Evolutionary conservation across 2,113 vertebrate species (phyloP).

Genomic region (Microtus ochrogaster): DNA sequence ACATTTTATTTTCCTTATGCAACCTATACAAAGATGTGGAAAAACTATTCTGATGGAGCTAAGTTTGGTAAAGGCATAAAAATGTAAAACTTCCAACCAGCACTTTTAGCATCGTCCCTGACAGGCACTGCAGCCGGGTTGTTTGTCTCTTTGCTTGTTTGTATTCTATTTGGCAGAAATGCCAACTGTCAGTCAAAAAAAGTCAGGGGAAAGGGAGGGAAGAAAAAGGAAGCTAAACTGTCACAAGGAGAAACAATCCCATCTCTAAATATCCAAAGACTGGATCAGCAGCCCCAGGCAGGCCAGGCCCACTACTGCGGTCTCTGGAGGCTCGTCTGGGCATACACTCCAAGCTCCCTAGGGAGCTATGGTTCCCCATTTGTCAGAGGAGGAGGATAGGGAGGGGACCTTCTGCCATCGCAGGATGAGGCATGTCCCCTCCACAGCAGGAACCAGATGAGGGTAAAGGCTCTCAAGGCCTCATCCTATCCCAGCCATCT

Average conservation of each 20-base stretch:
- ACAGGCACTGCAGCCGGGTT: neutral
- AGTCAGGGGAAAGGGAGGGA: neutral
- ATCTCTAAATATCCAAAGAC: neutral
- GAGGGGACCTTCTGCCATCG: neutral
- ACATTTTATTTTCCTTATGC: neutral
- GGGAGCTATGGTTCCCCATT: neutral
- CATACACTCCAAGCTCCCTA: neutral
- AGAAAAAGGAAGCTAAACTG: neutral
- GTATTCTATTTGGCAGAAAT: neutral
- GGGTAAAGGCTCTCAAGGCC: neutral
- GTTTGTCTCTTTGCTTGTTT: neutral
- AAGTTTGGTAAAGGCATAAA: neutral
- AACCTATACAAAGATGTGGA: neutral
- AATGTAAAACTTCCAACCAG: neutral
- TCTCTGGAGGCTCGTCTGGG: neutral
- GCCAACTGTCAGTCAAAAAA: neutral
- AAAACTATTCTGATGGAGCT: neutral
- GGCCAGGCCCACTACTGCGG: fast-evolving
- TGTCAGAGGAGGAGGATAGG: neutral
- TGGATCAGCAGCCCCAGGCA: neutral
- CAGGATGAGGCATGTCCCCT: neutral
- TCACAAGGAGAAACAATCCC: neutral
- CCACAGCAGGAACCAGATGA: neutral
- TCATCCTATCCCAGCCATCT: no score
- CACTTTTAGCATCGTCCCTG: neutral